These are phyloP conservation scores for Philypnodon macrostomus DNA, from an alignment of 2,797 vertebrate species.

Conservation along the genomic window DNA sequence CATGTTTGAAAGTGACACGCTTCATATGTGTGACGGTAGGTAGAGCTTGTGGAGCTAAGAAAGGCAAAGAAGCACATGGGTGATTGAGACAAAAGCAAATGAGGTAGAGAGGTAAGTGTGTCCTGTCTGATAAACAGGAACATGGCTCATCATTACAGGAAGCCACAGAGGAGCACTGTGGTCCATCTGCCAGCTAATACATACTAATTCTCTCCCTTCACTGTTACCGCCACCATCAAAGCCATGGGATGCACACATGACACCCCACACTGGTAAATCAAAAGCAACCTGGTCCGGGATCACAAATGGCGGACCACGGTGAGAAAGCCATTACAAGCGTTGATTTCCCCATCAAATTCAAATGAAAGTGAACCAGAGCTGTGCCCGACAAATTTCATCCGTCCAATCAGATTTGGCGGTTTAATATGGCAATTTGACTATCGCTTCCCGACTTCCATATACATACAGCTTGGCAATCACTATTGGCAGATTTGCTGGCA, in stretches of 20 bases:
- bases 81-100: conserved; percentile 65
- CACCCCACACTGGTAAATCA: conserved; percentile 32
- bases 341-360: conserved; percentile 27
- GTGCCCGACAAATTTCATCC: conserved; percentile 4
- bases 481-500: neutral
- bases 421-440: conserved; percentile 7
- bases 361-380: conserved; percentile 11
- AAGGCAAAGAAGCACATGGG: conserved; percentile 23
- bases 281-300: conserved; percentile 14
- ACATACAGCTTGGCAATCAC: conserved; percentile 1
- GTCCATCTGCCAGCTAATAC: conserved; percentile 69
- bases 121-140: conserved; percentile 67
- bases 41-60: neutral
- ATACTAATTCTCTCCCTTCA: conserved; percentile 53
- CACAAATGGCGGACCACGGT: conserved; percentile 20
- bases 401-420: conserved; percentile 8
- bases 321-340: conserved; percentile 24
- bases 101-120: conserved; percentile 58
- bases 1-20: conserved; percentile 7
- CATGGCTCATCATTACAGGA: conserved; percentile 69
- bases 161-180: conserved; percentile 55
- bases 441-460: conserved; percentile 1
- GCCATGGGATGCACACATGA: conserved; percentile 36
- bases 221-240: conserved; percentile 48
- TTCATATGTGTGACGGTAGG: conserved; percentile 14